phyloP scores from a whole-genome alignment of 2,888 invertebrate genomes.

The Polylopha cassiicola region DNA sequence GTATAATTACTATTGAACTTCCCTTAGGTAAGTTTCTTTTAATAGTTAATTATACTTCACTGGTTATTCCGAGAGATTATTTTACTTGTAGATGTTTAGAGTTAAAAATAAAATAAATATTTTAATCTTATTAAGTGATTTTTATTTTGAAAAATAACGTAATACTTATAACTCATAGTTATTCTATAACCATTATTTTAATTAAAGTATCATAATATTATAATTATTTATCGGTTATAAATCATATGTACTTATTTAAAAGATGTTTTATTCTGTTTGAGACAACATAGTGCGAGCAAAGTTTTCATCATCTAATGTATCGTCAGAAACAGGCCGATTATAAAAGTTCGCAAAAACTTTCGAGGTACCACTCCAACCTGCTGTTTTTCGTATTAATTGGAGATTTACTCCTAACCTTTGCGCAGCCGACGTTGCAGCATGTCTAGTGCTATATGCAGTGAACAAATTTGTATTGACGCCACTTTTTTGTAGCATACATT shows the following conservation, averaged over 20 bases:
- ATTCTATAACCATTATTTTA: neutral
- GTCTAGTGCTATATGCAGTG: constrained; percentile 25
- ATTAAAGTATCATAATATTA: too few species aligned
- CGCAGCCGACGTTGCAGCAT: constrained; percentile 28
- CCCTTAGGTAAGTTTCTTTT: neutral
- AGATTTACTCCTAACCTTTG: constrained; percentile 11
- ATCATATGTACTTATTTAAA: too few species aligned
- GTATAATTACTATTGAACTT: constrained; percentile 4
- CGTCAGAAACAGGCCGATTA: neutral
- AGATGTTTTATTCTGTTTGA: too few species aligned
- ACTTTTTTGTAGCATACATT: constrained; percentile 14
- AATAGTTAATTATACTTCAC: neutral
- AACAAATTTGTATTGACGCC: constrained; percentile 25
- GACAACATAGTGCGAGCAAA: neutral
- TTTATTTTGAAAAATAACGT: neutral
- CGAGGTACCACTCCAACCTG: constrained; percentile 10
- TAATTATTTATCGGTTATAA: too few species aligned
- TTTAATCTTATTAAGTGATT: neutral
- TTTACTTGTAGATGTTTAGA: constrained; percentile 8
- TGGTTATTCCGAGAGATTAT: neutral
- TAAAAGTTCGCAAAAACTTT: constrained; percentile 2
- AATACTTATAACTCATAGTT: neutral
- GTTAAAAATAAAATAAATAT: constrained; percentile 2
- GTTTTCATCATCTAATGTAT: neutral
- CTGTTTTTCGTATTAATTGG: constrained; percentile 25